Evolutionary conservation across 2,797 vertebrate species (phyloP), one percentile per base, ranked within the genome.

Genomic region (Pogoniulus pusillus): DNA sequence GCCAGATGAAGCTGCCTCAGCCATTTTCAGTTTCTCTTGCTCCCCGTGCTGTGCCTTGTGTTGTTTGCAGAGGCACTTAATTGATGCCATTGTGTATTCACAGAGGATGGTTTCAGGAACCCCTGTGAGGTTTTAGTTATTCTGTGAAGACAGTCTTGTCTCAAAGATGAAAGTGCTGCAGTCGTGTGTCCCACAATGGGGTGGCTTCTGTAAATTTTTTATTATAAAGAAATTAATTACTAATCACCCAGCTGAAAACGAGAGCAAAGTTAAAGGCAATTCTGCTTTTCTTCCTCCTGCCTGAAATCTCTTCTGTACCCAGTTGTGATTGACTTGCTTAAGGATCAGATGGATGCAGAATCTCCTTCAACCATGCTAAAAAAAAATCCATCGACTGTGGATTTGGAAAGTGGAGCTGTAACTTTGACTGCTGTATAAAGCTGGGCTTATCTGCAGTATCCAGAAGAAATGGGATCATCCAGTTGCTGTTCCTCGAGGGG

Each of bases 1-100:
- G 75, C 82, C 72, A 74, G 79, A n/a, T 69, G 75, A 89, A 92
- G 86, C 84, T 85, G 90, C 66, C 84, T 95, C 90, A 90, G 88
- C 88, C 90, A 23, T 90, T 92, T 82, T 51, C 64, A 62, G 10
- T 90, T 86, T 80, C 73, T 84, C 66, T 74, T 69, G 78, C 72
- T 95, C 86, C 63, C 63, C 66, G 12, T 0, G 4, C 90, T 73
- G 9, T 2, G 27, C 85, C 23, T 94, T 77, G 13, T 74, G 62
- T 66, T 84, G 69, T 89, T 92, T 77, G 78, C 60, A 75, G 82
- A 82, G 57, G 43, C 3, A 0, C 55, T 92, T 94, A 82, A 91
- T 69, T 93, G 88, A 89, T 93, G 79, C 55, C 59, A 49, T 80
- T 95, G 86, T 85, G 85, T 66, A 41, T 87, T 93, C 66, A 55